These are phyloP conservation scores for Pheosia gnoma DNA, from an alignment of 2,888 invertebrate species.

Conservation along the genomic window DNA sequence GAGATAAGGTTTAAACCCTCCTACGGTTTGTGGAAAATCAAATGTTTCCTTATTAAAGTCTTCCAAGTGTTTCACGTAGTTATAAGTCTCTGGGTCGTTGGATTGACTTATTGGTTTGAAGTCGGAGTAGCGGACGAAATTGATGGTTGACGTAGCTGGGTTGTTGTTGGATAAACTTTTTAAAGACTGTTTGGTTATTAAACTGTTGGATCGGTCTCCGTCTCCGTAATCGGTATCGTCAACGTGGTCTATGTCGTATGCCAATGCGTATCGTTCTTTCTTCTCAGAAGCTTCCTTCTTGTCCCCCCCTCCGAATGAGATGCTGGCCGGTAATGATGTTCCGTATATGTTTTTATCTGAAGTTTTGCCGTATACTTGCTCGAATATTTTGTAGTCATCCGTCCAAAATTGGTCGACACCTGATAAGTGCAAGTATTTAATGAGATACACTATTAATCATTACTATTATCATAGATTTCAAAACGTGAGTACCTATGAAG, in stretches of 20 bases:
- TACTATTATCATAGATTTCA: no score
- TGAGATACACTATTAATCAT: no score
- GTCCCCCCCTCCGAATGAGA: slow-evolving; percentile 41
- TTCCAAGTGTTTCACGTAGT: slow-evolving; percentile 67
- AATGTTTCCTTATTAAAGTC: slow-evolving; percentile 49
- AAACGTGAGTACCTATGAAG: no score
- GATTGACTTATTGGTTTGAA: slow-evolving; percentile 64
- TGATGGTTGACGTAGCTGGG: slow-evolving; percentile 46
- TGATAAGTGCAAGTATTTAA: slow-evolving; percentile 37
- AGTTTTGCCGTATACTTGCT: slow-evolving; percentile 73
- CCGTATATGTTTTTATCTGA: slow-evolving; percentile 74
- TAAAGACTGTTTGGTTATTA: slow-evolving; percentile 37
- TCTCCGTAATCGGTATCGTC: slow-evolving; percentile 45
- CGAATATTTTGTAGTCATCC: slow-evolving; percentile 72
- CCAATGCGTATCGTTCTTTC: slow-evolving; percentile 51
- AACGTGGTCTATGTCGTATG: slow-evolving; percentile 39
- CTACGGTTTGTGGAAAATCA: slow-evolving; percentile 38
- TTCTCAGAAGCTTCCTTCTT: slow-evolving; percentile 58
- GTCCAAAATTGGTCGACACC: slow-evolving; percentile 73
- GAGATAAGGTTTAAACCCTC: slow-evolving; percentile 53
- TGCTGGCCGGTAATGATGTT: slow-evolving; percentile 53
- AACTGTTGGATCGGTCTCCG: slow-evolving; percentile 51
- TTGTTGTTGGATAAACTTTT: slow-evolving; percentile 36
- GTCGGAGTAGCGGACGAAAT: slow-evolving; percentile 62
- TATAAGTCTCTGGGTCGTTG: slow-evolving; percentile 69